Evolutionary conservation across 1,140 invertebrate genomes (phyloP), one percentile per base, ranked within the genome.

Genomic region (Drosophila nannoptera): DNA sequence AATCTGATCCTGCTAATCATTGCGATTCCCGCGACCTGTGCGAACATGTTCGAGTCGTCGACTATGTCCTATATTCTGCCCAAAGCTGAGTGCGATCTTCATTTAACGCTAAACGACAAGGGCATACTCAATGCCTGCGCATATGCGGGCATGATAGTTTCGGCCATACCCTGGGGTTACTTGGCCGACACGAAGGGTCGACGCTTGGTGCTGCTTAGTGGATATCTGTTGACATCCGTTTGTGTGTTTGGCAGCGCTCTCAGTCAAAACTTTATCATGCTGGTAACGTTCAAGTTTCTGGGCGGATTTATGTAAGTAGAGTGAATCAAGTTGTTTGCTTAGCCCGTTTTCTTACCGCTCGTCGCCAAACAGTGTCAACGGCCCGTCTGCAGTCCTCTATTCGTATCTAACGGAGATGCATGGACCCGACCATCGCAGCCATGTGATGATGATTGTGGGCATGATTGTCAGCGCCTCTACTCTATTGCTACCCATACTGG

Each of bases 141-240:
- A 29, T 95, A 94, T 88, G 90, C 83, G 93, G 96, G 96, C 49
- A 97, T 96, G 95, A 93, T 96, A 69, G 90, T 92, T 0, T 95
- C 95, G 49, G 95, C 94, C 0, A 92, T 95, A 77, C 74, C 96
- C 12, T 97, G 95, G 95, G 96, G 96, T 4, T 95, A 94, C 65
- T 77, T 96, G 6, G 94, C 94, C 0, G 96, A 97, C 81, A 93
- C 93, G 0, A 90, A 93, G 31, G 96, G 96, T 0, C 91, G 96
- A 8, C 92, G 92, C 58, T 91, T 92, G 46, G 91, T 96, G 38
- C 90, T 97, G 31, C 90, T 95, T 29, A 92, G 92, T 73, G 95
- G 95, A 1, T 94, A 94, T 77, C 87, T 94, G n/a, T 84, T 93
- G 0, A 92, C 96, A 70, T 93, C 92, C 1, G 70, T 96, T 6